A percentile compares a stretch with the other conserved stretches of the same genome.
Evolutionary conservation across 2,888 invertebrate genomes (phyloP).

Genomic region (Penaeus monodon): DNA sequence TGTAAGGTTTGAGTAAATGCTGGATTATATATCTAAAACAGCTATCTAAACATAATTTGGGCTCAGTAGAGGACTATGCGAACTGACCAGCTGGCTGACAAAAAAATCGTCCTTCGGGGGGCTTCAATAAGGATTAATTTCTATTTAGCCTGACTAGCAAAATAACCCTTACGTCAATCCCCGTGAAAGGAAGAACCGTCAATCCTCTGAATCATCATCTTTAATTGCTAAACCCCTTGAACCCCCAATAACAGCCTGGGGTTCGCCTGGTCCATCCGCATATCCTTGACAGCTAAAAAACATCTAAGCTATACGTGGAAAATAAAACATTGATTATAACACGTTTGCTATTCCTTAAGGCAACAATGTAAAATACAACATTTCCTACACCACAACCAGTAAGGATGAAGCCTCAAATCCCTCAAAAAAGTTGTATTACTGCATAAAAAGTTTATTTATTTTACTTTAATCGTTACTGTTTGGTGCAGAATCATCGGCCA

Average conservation of each 20-base stretch:
- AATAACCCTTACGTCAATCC: no score
- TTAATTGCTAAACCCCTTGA: no score
- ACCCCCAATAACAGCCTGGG: no score
- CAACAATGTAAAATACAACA: slow-evolving; percentile 15
- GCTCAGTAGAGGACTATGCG: slow-evolving; percentile 6
- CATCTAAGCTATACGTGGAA: slow-evolving; percentile 4
- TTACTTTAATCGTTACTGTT: no score
- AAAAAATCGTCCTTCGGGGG: no score
- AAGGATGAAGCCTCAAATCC: neutral
- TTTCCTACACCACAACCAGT: neutral
- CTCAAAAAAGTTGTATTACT: neutral
- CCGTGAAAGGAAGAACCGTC: no score
- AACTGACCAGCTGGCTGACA: neutral
- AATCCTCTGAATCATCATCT: no score
- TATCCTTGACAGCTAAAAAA: slow-evolving; percentile 10
- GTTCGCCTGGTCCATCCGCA: neutral
- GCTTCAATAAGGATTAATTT: no score
- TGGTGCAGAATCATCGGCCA: no score
- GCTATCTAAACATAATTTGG: slow-evolving; percentile 18
- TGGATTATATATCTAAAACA: slow-evolving; percentile 6
- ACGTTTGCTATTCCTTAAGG: slow-evolving; percentile 23
- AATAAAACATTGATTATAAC: slow-evolving; percentile 4
- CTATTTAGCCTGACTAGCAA: no score
- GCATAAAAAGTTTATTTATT: no score
- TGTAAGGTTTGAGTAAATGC: slow-evolving; percentile 8